Conservation (phyloP, 2,797 vertebrate species). For the Acanthiza pusilla region DNA sequence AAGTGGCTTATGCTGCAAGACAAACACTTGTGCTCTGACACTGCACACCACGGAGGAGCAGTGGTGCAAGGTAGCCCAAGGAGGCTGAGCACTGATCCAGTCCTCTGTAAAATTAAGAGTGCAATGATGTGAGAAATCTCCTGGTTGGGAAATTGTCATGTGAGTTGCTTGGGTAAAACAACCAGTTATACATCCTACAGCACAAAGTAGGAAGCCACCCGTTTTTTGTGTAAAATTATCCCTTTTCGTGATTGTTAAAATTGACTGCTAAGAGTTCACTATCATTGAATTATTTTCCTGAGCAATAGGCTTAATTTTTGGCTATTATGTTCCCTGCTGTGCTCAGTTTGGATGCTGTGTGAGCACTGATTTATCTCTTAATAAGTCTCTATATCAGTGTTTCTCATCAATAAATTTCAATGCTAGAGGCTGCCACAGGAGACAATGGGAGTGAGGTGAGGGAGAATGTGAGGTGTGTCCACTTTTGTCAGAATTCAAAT, state of each 20-base stretch:
- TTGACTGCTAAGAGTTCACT: background rate
- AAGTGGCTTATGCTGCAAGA: background rate
- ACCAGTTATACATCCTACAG: background rate
- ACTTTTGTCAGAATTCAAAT: background rate
- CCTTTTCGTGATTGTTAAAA: background rate
- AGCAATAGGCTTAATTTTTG: background rate
- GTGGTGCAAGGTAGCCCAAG: background rate
- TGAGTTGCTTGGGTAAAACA: background rate
- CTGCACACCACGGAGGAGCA: background rate
- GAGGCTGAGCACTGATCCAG: background rate
- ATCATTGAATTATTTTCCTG: background rate
- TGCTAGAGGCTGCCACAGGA: background rate
- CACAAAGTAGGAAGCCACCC: background rate
- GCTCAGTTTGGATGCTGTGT: background rate
- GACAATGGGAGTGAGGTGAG: background rate
- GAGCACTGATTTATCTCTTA: background rate
- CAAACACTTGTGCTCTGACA: background rate
- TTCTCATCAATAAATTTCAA: background rate
- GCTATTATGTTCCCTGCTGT: background rate
- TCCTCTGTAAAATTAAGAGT: conserved; percentile 28
- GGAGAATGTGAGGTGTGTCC: background rate
- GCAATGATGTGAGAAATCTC: background rate
- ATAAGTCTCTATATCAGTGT: background rate
- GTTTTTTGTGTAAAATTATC: background rate
- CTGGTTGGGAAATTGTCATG: background rate